These are phyloP conservation scores for Rhagoletis pomonella DNA, from an alignment of 1,140 invertebrate genomes.

Conservation along the genomic window DNA sequence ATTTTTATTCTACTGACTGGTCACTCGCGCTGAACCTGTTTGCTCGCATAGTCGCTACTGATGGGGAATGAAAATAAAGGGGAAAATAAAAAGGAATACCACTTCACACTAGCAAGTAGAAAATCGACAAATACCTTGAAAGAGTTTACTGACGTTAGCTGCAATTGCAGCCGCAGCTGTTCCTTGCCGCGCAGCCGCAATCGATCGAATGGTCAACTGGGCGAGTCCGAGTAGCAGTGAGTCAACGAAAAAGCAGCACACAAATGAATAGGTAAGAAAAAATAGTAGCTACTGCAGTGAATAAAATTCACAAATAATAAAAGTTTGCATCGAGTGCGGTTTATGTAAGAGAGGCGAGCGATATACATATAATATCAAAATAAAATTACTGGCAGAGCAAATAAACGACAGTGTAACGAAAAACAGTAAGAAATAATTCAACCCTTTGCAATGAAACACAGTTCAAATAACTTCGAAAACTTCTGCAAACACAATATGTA, in stretches of 20 bases:
- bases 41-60: not conserved
- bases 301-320: slow-evolving; percentile 26
- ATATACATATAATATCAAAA: too few relatives aligned
- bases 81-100: slow-evolving; percentile 12
- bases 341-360: too few relatives aligned
- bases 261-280: not conserved
- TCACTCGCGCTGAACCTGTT: not conserved
- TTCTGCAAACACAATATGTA: too few relatives aligned
- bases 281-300: not conserved
- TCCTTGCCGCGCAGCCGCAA: not conserved
- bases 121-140: not conserved
- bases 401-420: too few relatives aligned
- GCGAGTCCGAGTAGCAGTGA: not conserved
- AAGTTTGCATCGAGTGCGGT: not conserved
- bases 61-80: not conserved
- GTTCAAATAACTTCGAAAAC: too few relatives aligned
- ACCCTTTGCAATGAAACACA: too few relatives aligned
- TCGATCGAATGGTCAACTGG: not conserved
- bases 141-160: not conserved
- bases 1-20: not conserved
- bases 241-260: not conserved
- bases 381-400: too few relatives aligned
- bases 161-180: not conserved
- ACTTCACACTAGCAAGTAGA: slow-evolving; percentile 30
- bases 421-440: too few relatives aligned